Conservation (phyloP, 2,113 vertebrate species). For the Petromus typicus region DNA sequence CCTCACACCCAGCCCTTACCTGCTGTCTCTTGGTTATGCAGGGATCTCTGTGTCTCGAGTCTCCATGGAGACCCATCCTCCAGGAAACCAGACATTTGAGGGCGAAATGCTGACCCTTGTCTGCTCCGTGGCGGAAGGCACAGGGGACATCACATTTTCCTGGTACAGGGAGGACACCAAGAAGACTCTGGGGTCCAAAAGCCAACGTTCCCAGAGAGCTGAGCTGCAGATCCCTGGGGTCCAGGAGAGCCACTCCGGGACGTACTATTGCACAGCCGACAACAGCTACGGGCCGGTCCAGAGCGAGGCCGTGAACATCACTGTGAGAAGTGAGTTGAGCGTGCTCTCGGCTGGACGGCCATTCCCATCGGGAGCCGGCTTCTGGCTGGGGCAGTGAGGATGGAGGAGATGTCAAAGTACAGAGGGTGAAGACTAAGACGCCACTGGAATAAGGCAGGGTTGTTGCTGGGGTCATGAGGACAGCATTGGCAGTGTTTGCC, state of each 20-base stretch:
- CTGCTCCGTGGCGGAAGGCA: slow-evolving; percentile 67
- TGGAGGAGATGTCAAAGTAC: not conserved
- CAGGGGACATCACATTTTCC: slow-evolving; percentile 53
- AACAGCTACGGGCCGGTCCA: fast-evolving
- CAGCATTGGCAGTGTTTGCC: not conserved
- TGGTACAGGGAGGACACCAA: slow-evolving; percentile 52
- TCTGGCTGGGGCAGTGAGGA: not conserved
- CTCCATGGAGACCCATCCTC: slow-evolving; percentile 45
- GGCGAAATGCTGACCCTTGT: slow-evolving; percentile 56
- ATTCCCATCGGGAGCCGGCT: not conserved
- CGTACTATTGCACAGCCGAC: slow-evolving; percentile 63
- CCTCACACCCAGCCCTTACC: not conserved
- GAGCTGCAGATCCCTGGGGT: slow-evolving; percentile 16
- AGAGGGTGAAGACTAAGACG: not conserved
- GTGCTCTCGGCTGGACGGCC: fast-evolving
- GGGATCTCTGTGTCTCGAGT: slow-evolving; percentile 64
- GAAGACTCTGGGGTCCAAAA: slow-evolving; percentile 33
- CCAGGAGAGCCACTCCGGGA: fast-evolving
- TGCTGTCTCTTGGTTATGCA: not conserved
- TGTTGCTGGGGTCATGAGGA: not conserved
- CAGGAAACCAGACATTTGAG: not conserved
- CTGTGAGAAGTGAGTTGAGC: slow-evolving; percentile 64
- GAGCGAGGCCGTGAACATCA: not conserved
- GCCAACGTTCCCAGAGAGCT: not conserved
- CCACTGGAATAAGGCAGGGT: not conserved